Evolutionary conservation across 2,888 invertebrate genomes (phyloP), one percentile per base, ranked within the genome.

Genomic region (Melinaea marsaeus): DNA sequence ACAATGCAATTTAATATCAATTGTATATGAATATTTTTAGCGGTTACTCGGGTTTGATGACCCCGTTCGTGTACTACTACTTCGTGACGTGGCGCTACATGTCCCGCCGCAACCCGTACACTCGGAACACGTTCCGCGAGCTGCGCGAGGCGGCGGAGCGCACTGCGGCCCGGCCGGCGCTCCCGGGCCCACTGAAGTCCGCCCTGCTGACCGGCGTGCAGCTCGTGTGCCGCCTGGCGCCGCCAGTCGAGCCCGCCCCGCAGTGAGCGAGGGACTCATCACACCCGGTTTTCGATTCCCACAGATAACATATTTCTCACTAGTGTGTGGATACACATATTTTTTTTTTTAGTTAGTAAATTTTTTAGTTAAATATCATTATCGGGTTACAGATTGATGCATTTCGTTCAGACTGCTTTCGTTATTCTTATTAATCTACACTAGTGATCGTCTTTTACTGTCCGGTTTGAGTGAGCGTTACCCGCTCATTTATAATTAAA

Each of bases 1-100:
- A 42, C 42, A 42, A 42, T 9, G 42, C 9, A 42, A 42, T 9
- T 9, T 42, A 42, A 42, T 42, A 42, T 42, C 42, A 42, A 42
- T 9, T 9, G 42, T 1, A 42, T 42, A 5, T 42, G 11, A 42
- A 9, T 11, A 6, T 54, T n/a, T 47, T 0, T 91, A 99, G 98
- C 86, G 98, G 98, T 37, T 94, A 95, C 86, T 96, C 96, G 78
- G 96, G 96, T 37, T 90, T 99, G 64, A 91, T 99, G 78, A 96
- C 98, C 13, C 98, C 99, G 55, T 96, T 99, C 88, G 94, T 98
- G 77, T 99, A 99, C 92, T 99, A 98, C 89, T 97, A 99, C 84
- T 99, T 99, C 90, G 91, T 99, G 76, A 94, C 95, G 66, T 93
- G 88, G 88, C 95, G 99, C 67, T 98, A 99, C 90, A 92, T 95